phyloP scores from a whole-genome alignment of 2,888 invertebrate species.

The Apodemia mormo region DNA sequence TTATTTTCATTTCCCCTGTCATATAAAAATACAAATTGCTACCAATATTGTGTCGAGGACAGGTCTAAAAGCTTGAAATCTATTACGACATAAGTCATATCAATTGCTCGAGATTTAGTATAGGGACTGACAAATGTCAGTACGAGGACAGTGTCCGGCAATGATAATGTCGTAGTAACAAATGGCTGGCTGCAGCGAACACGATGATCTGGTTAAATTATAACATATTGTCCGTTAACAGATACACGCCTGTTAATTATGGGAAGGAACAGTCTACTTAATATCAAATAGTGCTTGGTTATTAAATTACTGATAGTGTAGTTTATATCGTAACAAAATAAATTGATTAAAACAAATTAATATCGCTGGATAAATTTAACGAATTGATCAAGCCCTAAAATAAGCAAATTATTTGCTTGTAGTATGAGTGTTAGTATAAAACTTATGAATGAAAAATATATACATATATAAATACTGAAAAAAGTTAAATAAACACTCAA shows the following conservation, averaged over 20 bases:
- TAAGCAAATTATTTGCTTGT: too few species aligned
- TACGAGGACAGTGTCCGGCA: slow-evolving; percentile 69
- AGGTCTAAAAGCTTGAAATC: slow-evolving; percentile 14
- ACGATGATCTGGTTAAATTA: slow-evolving; percentile 29
- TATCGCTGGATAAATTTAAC: too few species aligned
- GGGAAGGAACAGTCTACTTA: not conserved
- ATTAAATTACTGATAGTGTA: not conserved
- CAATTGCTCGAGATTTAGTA: slow-evolving; percentile 15
- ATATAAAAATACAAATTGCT: not conserved
- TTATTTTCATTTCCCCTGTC: not conserved
- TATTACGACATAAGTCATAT: slow-evolving; percentile 16
- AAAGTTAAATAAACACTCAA: too few species aligned
- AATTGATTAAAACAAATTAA: too few species aligned
- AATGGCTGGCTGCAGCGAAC: slow-evolving; percentile 52
- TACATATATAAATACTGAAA: too few species aligned
- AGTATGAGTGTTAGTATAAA: too few species aligned
- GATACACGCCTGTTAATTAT: slow-evolving; percentile 21
- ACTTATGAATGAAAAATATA: too few species aligned
- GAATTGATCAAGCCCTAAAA: too few species aligned
- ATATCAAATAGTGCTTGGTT: not conserved
- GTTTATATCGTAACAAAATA: too few species aligned
- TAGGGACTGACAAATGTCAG: slow-evolving; percentile 42
- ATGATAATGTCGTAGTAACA: slow-evolving; percentile 75
- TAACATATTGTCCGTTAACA: slow-evolving; percentile 29
- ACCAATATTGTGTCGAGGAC: slow-evolving; percentile 12